A percentile compares a stretch with the other conserved stretches of the same genome.
Evolutionary conservation across 2,113 vertebrate species (phyloP).

Genomic region (Herpetotheres cachinnans): DNA sequence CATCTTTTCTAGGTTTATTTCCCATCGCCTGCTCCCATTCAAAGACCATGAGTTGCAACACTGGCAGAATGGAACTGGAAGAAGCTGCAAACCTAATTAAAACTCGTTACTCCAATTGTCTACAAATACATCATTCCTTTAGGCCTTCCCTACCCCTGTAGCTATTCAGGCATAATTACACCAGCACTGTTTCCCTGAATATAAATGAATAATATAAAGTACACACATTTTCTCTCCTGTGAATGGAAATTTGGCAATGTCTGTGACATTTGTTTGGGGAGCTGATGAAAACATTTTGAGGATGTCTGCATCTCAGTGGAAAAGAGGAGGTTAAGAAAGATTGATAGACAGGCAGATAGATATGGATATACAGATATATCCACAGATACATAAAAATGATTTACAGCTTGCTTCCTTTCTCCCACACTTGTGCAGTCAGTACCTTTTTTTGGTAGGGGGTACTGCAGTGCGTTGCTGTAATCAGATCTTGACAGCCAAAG

Average conservation of each 20-base stretch:
- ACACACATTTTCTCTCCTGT: neutral
- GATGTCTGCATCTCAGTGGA: neutral
- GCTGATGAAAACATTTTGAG: neutral
- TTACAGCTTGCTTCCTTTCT: conserved; percentile 4
- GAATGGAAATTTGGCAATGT: conserved; percentile 7
- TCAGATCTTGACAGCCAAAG: neutral
- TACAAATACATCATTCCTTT: conserved; percentile 13
- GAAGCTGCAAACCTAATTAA: conserved; percentile 25
- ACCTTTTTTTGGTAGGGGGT: neutral
- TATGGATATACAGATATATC: neutral
- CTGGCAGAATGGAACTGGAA: neutral
- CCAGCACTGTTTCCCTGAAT: neutral
- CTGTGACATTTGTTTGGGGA: conserved; percentile 5
- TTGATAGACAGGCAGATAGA: neutral
- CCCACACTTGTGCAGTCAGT: neutral
- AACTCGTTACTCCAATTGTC: neutral
- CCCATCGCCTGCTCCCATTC: neutral
- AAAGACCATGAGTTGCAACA: neutral
- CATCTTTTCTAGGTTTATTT: neutral
- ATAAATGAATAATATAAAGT: conserved; percentile 2
- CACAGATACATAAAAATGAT: neutral
- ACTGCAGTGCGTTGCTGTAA: neutral
- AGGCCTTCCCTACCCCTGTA: neutral
- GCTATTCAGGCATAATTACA: conserved; percentile 27
- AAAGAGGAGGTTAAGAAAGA: conserved; percentile 11